Evolutionary conservation across 2,888 invertebrate genomes (phyloP), one percentile per base, ranked within the genome.

Genomic region (Microplitis manilae): DNA sequence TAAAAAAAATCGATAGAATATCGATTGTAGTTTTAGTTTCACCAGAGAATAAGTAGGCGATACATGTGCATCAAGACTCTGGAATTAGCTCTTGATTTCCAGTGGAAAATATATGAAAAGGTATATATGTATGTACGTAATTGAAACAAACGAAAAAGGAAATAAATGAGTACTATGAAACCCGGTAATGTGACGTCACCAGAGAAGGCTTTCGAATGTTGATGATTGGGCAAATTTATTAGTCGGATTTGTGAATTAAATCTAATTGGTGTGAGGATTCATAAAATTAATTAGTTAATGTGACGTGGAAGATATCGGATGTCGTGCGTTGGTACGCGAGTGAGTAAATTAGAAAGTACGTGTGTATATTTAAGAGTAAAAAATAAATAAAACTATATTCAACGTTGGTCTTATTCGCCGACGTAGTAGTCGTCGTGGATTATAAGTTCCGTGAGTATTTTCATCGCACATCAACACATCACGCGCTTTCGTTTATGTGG

Each of bases 401-500:
- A 50, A 50, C 50, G 50, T 50, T 50, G 30, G 30, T 30, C 30
- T 30, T 30, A 30, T 30, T 30, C 4, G 30, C 30, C 13, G 50
- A 13, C 50, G 50, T 50, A 8, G 50, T 50, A 8, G n/a, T 62
- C 62, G 5, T 62, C 62, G 62, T 38, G 68, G 40, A 61, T 50
- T 50, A 50, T 50, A 50, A 73, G 30, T 73, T 41, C 20, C 38
- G 74, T 74, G 74, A 74, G 74, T 74, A 74, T 74, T 74, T 74
- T 74, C 68, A 74, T 74, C 68, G 39, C 38, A 67, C 67, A 38
- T 50, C 9, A 50, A 50, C 50, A 13, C 13, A 50, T 73, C 73
- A 73, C 38, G 50, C 41, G 13, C 73, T 74, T 76, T 72, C 60
- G 40, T 69, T 73, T 59, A 78, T 77, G 81, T 81, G 81, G 82